Evolutionary conservation across 2,888 invertebrate genomes (phyloP), one percentile per base, ranked within the genome.

Genomic region (Carabus problematicus): DNA sequence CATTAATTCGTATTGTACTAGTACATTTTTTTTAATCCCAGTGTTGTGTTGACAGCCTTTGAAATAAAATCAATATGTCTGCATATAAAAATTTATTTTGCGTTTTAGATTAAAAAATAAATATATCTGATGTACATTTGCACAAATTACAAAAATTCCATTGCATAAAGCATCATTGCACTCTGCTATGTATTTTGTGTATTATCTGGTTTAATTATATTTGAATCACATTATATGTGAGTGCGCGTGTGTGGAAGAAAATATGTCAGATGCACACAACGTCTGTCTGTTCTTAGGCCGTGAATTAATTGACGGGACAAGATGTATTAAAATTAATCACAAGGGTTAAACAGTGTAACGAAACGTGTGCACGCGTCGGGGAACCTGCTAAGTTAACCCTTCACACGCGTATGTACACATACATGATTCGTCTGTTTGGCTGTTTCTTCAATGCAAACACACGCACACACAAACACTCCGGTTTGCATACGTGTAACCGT

Each of bases 21-120:
- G 54, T 64, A 45, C 56, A 39, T 64, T 66, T 66, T 49, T 56
- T 56, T 59, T 64, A 45, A 42, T 29, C 40, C 19, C n/a, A n/a
- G n/a, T 45, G 47, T 66, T 58, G 8, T 59, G 66, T 58, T 66
- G 66, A 66, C 66, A 66, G 47, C 59, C 59, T 59, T 66, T 66
- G 66, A 66, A 66, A 66, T 66, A 66, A 66, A 66, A 66, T 66
- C 66, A 58, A 66, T 66, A 66, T 58, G 59, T 66, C 49, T 59
- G 66, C 58, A 56, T 59, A 59, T 66, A 66, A 66, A 66, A 66
- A 66, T 59, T 49, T 66, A 55, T 66, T 59, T 49, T 42, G 47
- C 49, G 49, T 66, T 66, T 58, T 59, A 66, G 66, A 66, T 66
- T 58, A 66, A 66, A 66, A 66, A 66, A 66, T n/a, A 6, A 43